Evolutionary conservation across 2,888 invertebrate species (phyloP).

Genomic region (Cremastinae sp.): DNA sequence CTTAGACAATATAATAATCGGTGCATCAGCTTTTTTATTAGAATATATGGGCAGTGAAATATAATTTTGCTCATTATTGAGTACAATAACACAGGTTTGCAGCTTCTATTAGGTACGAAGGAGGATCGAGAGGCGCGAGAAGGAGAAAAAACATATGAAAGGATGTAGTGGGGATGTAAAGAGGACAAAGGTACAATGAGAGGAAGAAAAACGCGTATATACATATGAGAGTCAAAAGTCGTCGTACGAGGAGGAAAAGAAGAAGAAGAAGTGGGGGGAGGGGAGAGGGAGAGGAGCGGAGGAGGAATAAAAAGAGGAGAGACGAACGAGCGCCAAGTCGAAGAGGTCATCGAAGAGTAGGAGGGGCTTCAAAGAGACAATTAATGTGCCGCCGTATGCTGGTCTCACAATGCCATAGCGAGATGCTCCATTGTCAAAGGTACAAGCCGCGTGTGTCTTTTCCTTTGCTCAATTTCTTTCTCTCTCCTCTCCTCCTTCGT

Average conservation of each 20-base stretch:
- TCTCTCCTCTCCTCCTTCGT: conserved; percentile 61
- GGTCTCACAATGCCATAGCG: conserved; percentile 72
- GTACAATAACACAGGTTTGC: conserved; percentile 25
- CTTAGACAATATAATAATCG: too few relatives aligned
- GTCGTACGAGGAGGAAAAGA: neutral
- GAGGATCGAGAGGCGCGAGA: conserved; percentile 45
- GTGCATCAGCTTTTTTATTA: too few relatives aligned
- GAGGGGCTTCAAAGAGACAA: conserved; percentile 75
- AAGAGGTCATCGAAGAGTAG: conserved; percentile 68
- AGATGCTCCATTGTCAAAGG: conserved; percentile 75
- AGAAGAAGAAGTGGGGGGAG: neutral
- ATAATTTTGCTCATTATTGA: too few relatives aligned
- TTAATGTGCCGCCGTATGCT: conserved; percentile 72
- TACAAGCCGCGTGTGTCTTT: conserved; percentile 70
- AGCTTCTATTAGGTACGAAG: conserved; percentile 37
- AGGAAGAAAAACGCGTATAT: conserved; percentile 49
- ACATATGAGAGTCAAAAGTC: conserved; percentile 17
- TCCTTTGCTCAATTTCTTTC: conserved; percentile 71
- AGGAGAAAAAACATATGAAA: conserved; percentile 31
- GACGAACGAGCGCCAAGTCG: conserved; percentile 43
- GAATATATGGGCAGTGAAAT: too few relatives aligned
- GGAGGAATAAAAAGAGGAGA: conserved; percentile 41
- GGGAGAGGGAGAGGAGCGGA: neutral
- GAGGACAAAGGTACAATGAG: conserved; percentile 47
- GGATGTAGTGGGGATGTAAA: conserved; percentile 36